phyloP scores from a whole-genome alignment of 2,888 invertebrate genomes.

The Omphaloscelis lunosa region DNA sequence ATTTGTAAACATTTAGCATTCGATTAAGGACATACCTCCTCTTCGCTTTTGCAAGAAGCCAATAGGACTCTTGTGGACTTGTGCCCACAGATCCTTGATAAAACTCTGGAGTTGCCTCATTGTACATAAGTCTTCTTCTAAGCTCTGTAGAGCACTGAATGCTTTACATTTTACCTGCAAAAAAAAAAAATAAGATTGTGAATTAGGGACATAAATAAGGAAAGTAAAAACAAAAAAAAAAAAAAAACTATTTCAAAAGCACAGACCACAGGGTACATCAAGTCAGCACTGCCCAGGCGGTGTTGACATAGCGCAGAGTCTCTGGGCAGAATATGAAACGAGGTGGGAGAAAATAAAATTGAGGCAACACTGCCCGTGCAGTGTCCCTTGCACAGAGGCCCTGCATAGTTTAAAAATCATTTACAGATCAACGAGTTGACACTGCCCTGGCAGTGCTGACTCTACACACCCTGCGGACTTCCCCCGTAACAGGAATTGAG shows the following conservation, averaged over 20 bases:
- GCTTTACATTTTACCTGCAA: slow-evolving; percentile 96
- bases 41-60: slow-evolving; percentile 95
- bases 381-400: slow-evolving; percentile 35
- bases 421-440: slow-evolving; percentile 8
- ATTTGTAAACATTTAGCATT: slow-evolving; percentile 6
- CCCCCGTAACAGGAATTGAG: slow-evolving; percentile 63
- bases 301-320: slow-evolving; percentile 54
- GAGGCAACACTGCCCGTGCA: slow-evolving; percentile 16
- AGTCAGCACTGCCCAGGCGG: slow-evolving; percentile 60
- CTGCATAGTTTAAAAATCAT: slow-evolving; percentile 29
- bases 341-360: background rate
- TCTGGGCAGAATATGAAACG: slow-evolving; percentile 31
- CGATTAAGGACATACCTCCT: slow-evolving; percentile 91
- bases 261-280: slow-evolving; percentile 40
- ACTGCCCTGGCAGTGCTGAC: slow-evolving; percentile 59
- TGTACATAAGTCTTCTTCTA: slow-evolving; percentile 96
- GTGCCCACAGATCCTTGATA: slow-evolving; percentile 92
- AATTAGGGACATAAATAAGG: background rate
- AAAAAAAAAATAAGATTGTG: slow-evolving; percentile 13
- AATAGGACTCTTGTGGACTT: slow-evolving; percentile 97
- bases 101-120: slow-evolving; percentile 94
- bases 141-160: slow-evolving; percentile 96
- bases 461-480: slow-evolving; percentile 64
- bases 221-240: background rate
- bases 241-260: slow-evolving; percentile 36